Evolutionary conservation across 1,140 invertebrate species (phyloP).

Genomic region (Heliothis subflexa): DNA sequence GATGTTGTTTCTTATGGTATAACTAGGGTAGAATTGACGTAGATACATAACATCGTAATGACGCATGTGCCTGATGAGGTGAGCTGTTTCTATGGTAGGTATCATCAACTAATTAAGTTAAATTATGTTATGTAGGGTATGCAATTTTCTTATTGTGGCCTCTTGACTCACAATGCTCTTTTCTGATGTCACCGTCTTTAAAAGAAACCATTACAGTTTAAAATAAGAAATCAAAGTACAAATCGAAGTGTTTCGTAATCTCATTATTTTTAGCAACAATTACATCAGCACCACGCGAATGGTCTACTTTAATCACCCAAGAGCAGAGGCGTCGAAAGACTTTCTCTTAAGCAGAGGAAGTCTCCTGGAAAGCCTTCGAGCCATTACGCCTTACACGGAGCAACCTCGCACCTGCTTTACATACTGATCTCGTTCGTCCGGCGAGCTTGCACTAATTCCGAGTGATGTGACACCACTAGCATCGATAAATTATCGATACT

Average conservation of each 20-base stretch:
- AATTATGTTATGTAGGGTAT: no score
- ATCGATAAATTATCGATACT: slow-evolving; percentile 36
- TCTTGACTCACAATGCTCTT: not conserved
- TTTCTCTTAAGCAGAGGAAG: slow-evolving; percentile 73
- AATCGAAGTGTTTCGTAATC: not conserved
- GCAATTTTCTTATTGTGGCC: no score
- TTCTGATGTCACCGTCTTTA: not conserved
- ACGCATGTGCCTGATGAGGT: no score
- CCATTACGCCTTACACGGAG: slow-evolving; percentile 72
- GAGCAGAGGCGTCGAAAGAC: slow-evolving; percentile 60
- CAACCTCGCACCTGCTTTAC: slow-evolving; percentile 74
- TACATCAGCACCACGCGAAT: slow-evolving; percentile 30
- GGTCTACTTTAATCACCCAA: slow-evolving; percentile 51
- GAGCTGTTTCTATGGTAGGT: no score
- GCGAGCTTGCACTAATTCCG: slow-evolving; percentile 71
- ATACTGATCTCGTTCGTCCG: slow-evolving; percentile 77
- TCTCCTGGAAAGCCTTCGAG: slow-evolving; percentile 62
- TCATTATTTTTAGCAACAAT: slow-evolving; percentile 20
- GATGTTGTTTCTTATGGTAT: not conserved
- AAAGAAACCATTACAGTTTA: not conserved
- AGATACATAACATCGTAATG: no score
- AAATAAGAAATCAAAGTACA: not conserved
- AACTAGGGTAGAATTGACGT: not conserved
- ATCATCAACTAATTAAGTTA: no score
- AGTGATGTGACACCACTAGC: slow-evolving; percentile 55